Base-by-base conservation (phyloP, 1,140 invertebrate genomes). In the Pseudoatta argentina region DNA sequence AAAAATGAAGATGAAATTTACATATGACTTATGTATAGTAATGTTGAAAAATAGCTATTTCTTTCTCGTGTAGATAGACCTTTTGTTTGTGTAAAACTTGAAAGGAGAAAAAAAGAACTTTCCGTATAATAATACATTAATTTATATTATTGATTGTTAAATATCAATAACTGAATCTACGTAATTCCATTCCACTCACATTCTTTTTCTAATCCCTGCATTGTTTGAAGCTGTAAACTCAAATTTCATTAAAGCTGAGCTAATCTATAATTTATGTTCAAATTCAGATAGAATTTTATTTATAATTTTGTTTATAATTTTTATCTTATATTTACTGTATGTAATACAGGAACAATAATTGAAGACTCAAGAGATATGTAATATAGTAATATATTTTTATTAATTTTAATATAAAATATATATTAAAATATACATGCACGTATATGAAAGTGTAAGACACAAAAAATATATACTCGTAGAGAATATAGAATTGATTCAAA, bases 221-320 rank as follows among this genome's bases (percentile, higher is more conserved):
- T 66, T 39, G 0, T 39, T 66, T n/a, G 4, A n/a, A 66, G 7
- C 4, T n/a, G 0, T 24, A 67, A 24, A 14, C 8, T 24, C 12
- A 44, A 66, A 44, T 16, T 67, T 48, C 12, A 12, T 6, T 21
- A 44, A 67, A 39, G n/a, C 8, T 39, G 30, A 21, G 0, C 1
- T 39, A 48, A 14, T 44, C 39, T 44, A 44, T 44, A 67, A 48
- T 67, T 67, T 48, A 8, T 3, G 4, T 10, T 2, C 1, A 21
- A 67, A 48, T 67, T 67, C 1, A 67, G 5, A 67, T 67, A 44
- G n/a, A 67, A 67, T 48, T 67, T 18, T 21, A 67, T 67, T 67
- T 67, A 67, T 67, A 67, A 67, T 48, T 67, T 18, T 21, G 44
- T 67, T 67, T 67, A 67, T 67, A 44, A 24, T 21, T 67, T 44